Evolutionary conservation across 2,888 invertebrate species (phyloP), one percentile per base, ranked within the genome.

Genomic region (Sesia bembeciformis): DNA sequence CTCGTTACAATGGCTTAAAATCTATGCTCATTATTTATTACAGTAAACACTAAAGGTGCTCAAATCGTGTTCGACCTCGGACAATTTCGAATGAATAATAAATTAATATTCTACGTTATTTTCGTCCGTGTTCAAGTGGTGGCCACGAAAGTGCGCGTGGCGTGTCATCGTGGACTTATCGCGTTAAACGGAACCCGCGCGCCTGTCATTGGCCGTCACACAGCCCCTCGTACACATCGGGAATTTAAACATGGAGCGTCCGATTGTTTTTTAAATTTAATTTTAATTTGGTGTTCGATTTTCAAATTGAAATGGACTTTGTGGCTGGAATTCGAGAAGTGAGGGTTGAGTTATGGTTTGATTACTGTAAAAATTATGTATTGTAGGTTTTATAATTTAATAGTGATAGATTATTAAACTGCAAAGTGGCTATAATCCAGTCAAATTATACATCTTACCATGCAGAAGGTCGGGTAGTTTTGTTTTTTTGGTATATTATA

Each of bases 121-220:
- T 53, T 53, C 6, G 53, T 53, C 53, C 50, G 50, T 50, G 50
- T 52, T 40, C 52, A 23, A 23, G 23, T 23, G 50, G 39, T 60
- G 60, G 63, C 66, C 66, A 70, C 69, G 67, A 64, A 73, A 68
- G 67, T 62, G 70, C 68, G 75, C 76, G 72, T 81, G 78, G 67
- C 74, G 64, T 71, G 76, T 76, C 80, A 73, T 69, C 70, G 66
- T 63, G 65, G 74, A 75, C 76, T 80, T 54, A 56, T 54, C 54
- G 51, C 52, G 41, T 51, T 52, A 51, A 23, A 40, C 39, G 40
- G 40, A 41, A 53, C 8, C 54, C 62, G 59, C 61, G 67, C 69
- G 74, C 68, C 76, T 78, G 78, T 76, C 80, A 74, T 72, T 71
- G 67, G 64, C 70, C 70, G 68, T 74, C 75, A 75, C 74, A 65